Evolutionary conservation across 2,888 invertebrate species (phyloP).

Genomic region (Parnassius smintheus): DNA sequence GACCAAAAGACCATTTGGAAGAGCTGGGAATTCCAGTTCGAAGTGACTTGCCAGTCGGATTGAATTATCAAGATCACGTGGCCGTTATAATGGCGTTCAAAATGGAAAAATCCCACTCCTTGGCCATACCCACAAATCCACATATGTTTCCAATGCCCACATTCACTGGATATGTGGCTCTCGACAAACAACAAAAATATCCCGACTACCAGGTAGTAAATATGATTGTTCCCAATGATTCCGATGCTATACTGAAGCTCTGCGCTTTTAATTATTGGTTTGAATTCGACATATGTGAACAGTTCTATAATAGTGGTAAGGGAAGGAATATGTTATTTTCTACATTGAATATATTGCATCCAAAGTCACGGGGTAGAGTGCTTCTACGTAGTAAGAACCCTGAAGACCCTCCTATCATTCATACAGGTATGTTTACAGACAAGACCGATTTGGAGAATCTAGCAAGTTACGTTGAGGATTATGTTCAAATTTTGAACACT

Average conservation of each 20-base stretch:
- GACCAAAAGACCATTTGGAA: slow-evolving; percentile 43
- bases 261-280: slow-evolving; percentile 39
- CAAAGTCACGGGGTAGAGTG: slow-evolving; percentile 43
- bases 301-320: slow-evolving; percentile 29
- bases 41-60: slow-evolving; percentile 47
- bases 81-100: slow-evolving; percentile 27
- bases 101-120: slow-evolving; percentile 27
- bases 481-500: slow-evolving; percentile 39
- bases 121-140: slow-evolving; percentile 21
- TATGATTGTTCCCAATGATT: slow-evolving; percentile 34
- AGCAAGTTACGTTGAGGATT: slow-evolving; percentile 39
- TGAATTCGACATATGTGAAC: slow-evolving; percentile 37
- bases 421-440: slow-evolving; percentile 35
- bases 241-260: slow-evolving; percentile 32
- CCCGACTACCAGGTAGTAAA: slow-evolving; percentile 41
- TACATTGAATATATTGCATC: slow-evolving; percentile 34
- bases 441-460: slow-evolving; percentile 40
- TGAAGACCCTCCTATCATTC: slow-evolving; percentile 37
- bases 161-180: slow-evolving; percentile 34
- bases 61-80: slow-evolving; percentile 46
- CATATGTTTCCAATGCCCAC: slow-evolving; percentile 35
- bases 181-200: slow-evolving; percentile 33
- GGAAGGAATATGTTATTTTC: slow-evolving; percentile 32
- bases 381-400: slow-evolving; percentile 39
- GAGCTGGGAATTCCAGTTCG: slow-evolving; percentile 37